Conservation (phyloP, 2,113 vertebrate genomes). For the Ursus arctos region DNA sequence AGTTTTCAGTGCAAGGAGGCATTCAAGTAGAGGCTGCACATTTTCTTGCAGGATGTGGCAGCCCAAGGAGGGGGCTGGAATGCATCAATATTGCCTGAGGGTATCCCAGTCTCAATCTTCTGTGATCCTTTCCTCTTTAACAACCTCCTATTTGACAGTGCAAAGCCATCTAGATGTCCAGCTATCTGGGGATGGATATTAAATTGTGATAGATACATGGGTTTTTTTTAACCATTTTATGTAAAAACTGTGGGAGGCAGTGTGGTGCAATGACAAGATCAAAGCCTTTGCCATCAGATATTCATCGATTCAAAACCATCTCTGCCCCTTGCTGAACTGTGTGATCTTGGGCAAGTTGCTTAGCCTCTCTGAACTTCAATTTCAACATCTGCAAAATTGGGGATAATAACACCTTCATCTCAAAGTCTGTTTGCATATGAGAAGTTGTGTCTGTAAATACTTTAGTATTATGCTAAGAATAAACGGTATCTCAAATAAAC, state of each 20-base stretch:
- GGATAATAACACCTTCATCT: not conserved
- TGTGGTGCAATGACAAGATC: not conserved
- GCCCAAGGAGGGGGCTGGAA: not conserved
- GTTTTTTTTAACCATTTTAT: too few relatives aligned
- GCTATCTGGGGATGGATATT: too few relatives aligned
- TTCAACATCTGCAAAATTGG: not conserved
- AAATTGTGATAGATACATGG: rapidly evolving
- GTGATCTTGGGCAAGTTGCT: not conserved
- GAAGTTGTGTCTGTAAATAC: not conserved
- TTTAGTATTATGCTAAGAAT: not conserved
- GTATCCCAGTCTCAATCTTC: not conserved
- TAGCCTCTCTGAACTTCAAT: not conserved
- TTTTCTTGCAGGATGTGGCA: rapidly evolving
- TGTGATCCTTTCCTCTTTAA: not conserved
- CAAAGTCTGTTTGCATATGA: not conserved
- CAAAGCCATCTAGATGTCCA: not conserved
- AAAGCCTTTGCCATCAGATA: not conserved
- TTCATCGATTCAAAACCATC: not conserved
- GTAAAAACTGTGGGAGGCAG: not conserved
- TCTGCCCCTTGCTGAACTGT: not conserved
- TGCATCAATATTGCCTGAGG: not conserved
- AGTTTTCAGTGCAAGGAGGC: not conserved
- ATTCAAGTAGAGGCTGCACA: not conserved
- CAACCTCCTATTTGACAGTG: not conserved
- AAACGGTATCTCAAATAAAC: not conserved